phyloP scores from a whole-genome alignment of 2,797 vertebrate genomes.

The Microctenopoma stevenorrisi region DNA sequence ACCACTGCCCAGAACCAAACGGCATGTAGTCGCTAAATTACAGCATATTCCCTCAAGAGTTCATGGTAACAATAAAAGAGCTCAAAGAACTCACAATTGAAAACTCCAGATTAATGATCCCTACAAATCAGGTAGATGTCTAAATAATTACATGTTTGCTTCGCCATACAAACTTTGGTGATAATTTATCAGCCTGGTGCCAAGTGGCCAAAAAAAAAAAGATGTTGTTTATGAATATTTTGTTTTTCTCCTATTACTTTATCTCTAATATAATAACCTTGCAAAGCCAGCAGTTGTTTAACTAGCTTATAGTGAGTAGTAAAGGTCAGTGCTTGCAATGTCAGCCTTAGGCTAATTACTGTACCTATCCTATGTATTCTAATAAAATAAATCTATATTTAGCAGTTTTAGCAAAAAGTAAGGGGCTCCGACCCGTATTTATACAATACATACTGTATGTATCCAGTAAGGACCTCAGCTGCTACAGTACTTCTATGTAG shows the following conservation, averaged over 20 bases:
- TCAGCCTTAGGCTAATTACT: constrained; percentile 34
- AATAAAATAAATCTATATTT: constrained; percentile 19
- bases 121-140: background rate
- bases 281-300: constrained; percentile 34
- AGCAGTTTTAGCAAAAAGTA: constrained; percentile 3
- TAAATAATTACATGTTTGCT: background rate
- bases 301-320: constrained; percentile 9
- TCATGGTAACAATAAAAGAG: background rate
- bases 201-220: too few relatives aligned
- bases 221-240: background rate
- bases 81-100: background rate
- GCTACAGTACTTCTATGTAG: constrained; percentile 7
- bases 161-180: background rate
- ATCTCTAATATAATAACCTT: background rate
- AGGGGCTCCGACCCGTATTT: too few relatives aligned
- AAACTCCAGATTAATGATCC: background rate
- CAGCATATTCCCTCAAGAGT: background rate
- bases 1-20: background rate
- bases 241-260: background rate
- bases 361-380: constrained; percentile 8
- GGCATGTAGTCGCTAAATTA: background rate
- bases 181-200: too few relatives aligned
- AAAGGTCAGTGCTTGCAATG: constrained; percentile 30
- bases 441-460: background rate
- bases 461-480: background rate